phyloP scores from a whole-genome alignment of 1,140 invertebrate genomes.

The Lanistes nyassanus region DNA sequence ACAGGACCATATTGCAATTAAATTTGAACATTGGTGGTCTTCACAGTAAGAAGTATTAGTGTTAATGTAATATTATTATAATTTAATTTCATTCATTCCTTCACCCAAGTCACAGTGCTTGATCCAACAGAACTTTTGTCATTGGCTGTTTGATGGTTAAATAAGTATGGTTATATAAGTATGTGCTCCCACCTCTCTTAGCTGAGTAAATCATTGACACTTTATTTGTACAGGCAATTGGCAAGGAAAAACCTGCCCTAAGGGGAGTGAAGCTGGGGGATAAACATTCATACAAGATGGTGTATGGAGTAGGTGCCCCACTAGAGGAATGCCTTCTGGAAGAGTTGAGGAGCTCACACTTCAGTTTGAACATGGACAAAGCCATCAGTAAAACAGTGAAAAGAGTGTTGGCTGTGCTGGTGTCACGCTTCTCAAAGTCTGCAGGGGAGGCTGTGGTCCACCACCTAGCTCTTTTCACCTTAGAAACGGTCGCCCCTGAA shows the following conservation, averaged over 20 bases:
- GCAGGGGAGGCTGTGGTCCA: not conserved
- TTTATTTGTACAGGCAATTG: not conserved
- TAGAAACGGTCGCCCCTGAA: not conserved
- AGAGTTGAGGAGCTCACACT: not conserved
- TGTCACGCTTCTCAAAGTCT: not conserved
- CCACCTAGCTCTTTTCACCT: not conserved
- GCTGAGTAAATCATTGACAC: not conserved
- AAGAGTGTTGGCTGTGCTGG: slow-evolving; percentile 9
- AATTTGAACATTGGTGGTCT: not conserved
- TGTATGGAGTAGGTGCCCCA: not conserved
- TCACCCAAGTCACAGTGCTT: not conserved
- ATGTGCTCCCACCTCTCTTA: not conserved
- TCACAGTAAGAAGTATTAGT: not conserved
- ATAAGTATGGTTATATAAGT: not conserved
- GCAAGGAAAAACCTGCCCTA: not conserved
- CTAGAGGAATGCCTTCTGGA: not conserved
- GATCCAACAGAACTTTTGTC: not conserved
- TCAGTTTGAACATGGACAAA: too few relatives aligned
- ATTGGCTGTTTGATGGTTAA: not conserved
- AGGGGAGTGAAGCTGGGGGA: not conserved
- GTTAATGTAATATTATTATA: not conserved
- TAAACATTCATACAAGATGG: slow-evolving; percentile 3
- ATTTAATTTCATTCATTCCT: not conserved
- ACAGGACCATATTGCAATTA: not conserved
- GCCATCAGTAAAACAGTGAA: slow-evolving; percentile 1